Evolutionary conservation across 2,888 invertebrate species (phyloP).

Genomic region (Noctua janthe): DNA sequence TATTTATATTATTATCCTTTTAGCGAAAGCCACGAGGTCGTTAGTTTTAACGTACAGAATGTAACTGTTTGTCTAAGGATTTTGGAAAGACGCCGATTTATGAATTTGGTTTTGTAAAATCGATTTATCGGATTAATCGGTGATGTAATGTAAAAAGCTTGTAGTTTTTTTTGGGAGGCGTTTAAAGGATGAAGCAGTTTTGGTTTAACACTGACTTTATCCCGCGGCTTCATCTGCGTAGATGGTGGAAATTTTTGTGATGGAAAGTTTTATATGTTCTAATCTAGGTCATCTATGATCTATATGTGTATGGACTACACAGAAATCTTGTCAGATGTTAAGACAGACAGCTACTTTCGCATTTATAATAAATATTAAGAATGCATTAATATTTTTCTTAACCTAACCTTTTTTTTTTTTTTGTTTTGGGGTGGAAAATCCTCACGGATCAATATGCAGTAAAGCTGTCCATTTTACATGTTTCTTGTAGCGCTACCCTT

Average conservation of each 20-base stretch:
- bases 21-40: constrained; percentile 77
- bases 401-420: no score
- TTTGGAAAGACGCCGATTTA: constrained; percentile 69
- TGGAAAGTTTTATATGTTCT: background rate
- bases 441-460: background rate
- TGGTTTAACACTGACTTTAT: no score
- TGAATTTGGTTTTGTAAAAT: constrained; percentile 53
- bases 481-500: background rate
- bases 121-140: constrained; percentile 55
- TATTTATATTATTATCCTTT: constrained; percentile 86
- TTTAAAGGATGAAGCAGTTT: background rate
- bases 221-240: no score
- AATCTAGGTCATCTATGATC: background rate
- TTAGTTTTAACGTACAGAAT: constrained; percentile 81
- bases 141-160: constrained; percentile 8
- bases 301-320: no score
- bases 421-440: no score
- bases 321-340: background rate
- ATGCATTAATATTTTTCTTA: background rate
- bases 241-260: background rate
- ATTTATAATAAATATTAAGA: background rate
- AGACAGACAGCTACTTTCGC: background rate
- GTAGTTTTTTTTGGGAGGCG: background rate
- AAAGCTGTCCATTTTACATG: background rate
- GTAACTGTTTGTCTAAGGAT: constrained; percentile 77